Conservation (phyloP, 37 sponge, comb jelly and placozoan species). For the Theonella swinhoei region DNA sequence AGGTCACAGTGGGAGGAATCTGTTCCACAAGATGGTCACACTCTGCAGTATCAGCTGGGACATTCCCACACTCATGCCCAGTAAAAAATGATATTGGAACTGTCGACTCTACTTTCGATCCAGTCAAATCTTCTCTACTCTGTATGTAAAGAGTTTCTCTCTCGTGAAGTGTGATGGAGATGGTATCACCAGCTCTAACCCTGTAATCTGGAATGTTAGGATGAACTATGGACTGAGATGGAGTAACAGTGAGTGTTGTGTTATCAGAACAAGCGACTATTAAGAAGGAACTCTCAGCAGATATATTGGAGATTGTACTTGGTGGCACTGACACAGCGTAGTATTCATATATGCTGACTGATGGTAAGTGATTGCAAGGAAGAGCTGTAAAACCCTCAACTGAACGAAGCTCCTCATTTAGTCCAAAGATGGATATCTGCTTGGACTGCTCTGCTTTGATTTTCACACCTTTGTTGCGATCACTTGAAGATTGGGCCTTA, state of each 20-base stretch:
- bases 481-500: background rate
- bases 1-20: conserved; percentile 20
- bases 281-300: conserved; percentile 13
- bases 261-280: conserved; percentile 4
- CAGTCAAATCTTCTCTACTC: conserved; percentile 27
- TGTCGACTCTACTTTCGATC: conserved; percentile 19
- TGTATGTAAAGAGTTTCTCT: conserved; percentile 33
- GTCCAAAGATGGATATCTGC: background rate
- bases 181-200: conserved; percentile 8
- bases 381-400: conserved; percentile 34
- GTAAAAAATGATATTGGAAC: conserved; percentile 39
- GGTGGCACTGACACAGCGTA: conserved; percentile 40
- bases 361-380: conserved; percentile 6
- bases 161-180: conserved; percentile 4
- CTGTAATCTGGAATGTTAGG: background rate
- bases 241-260: conserved; percentile 34
- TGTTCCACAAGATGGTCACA: conserved; percentile 41
- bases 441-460: background rate
- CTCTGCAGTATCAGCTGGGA: background rate
- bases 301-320: background rate
- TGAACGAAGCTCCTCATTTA: conserved; percentile 24
- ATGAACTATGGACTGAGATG: conserved; percentile 12
- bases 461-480: background rate
- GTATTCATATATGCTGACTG: conserved; percentile 28
- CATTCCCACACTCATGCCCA: conserved; percentile 47